Percentiles rank a stretch among this genome's conserved stretches.
Evolutionary conservation across 2,113 vertebrate species (phyloP).

Genomic region (Galeopterus variegatus): DNA sequence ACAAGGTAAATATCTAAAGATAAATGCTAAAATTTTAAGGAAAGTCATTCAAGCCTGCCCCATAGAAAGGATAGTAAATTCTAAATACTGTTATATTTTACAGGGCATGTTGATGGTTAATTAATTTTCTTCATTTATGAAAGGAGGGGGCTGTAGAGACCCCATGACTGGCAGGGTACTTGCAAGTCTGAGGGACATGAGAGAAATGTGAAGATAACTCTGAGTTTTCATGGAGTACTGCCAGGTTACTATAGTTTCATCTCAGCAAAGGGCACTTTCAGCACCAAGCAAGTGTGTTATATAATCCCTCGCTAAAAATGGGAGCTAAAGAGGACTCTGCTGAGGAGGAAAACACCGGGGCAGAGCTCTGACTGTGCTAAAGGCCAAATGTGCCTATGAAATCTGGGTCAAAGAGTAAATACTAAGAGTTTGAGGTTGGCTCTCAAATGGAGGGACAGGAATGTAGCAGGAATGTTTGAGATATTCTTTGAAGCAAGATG

Average conservation of each 20-base stretch:
- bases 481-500: not conserved
- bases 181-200: not conserved
- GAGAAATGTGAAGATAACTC: not conserved
- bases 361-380: not conserved
- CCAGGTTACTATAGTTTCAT: constrained; percentile 44
- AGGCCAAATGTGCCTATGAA: not conserved
- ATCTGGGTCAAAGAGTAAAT: not conserved
- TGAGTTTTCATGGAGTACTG: not conserved
- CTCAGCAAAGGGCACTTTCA: constrained; percentile 26
- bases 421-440: not conserved
- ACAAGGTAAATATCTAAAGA: no score
- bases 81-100: not conserved
- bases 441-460: not conserved
- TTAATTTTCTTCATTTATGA: not conserved
- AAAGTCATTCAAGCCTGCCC: not conserved
- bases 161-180: not conserved
- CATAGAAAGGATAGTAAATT: not conserved
- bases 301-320: not conserved
- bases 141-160: not conserved
- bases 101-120: not conserved
- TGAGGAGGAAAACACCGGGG: not conserved
- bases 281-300: not conserved
- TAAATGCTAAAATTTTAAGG: constrained; percentile 3
- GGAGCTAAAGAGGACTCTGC: not conserved
- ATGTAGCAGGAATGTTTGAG: not conserved